These are phyloP conservation scores for Stenodera caucasica DNA, from an alignment of 2,888 invertebrate species.

Conservation along the genomic window DNA sequence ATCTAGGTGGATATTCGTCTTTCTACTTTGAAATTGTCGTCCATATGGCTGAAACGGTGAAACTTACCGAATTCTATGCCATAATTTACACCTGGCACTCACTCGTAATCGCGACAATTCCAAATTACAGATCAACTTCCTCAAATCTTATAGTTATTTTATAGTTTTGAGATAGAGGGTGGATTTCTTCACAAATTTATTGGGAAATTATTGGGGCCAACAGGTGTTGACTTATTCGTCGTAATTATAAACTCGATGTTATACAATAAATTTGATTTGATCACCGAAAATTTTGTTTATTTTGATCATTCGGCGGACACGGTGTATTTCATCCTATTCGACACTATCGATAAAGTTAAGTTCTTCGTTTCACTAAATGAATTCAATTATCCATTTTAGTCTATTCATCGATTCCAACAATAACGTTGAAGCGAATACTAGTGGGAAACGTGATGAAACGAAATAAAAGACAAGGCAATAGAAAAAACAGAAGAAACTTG, in stretches of 20 bases:
- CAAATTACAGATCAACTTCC: background rate
- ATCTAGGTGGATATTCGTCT: conserved; percentile 20
- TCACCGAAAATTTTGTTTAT: too few species aligned
- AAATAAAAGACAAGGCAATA: too few species aligned
- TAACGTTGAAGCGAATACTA: background rate
- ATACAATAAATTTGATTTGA: conserved; percentile 9
- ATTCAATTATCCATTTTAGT: conserved; percentile 11
- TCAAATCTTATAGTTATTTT: too few species aligned
- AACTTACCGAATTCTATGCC: conserved; percentile 9
- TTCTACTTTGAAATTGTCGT: background rate
- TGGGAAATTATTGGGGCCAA: too few species aligned
- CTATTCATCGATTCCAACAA: conserved; percentile 5
- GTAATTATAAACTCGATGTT: conserved; percentile 5
- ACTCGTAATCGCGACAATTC: conserved; percentile 18
- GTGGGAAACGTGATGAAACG: conserved; percentile 5
- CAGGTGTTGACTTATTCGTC: conserved; percentile 5
- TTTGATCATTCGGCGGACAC: too few species aligned
- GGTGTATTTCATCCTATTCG: too few species aligned
- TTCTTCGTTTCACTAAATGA: conserved; percentile 5
- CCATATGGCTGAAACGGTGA: conserved; percentile 8
- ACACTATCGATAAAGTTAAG: conserved; percentile 11
- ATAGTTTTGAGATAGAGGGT: too few species aligned
- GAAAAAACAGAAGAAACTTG: background rate
- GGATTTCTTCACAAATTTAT: too few species aligned
- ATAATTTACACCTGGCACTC: conserved; percentile 26